phyloP scores from a whole-genome alignment of 2,113 vertebrate species.

The Mugil cephalus region DNA sequence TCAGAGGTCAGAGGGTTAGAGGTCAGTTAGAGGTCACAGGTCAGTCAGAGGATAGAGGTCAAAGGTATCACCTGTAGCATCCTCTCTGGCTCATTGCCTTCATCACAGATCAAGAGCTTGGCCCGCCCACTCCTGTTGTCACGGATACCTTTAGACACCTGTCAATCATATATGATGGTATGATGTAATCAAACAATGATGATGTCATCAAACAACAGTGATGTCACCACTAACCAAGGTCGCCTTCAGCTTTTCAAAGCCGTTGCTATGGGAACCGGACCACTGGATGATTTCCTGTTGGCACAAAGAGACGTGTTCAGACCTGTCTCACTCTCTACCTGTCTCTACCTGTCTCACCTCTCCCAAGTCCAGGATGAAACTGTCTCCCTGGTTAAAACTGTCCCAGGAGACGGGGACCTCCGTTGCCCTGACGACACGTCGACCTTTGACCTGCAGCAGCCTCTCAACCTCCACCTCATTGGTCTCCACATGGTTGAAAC shows the following conservation, averaged over 20 bases:
- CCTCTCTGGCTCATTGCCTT: constrained; percentile 84
- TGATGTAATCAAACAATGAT: not conserved
- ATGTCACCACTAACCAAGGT: constrained; percentile 61
- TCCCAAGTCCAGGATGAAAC: constrained; percentile 93
- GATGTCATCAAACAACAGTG: not conserved
- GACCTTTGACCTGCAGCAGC: constrained; percentile 91
- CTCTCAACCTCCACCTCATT: constrained; percentile 85
- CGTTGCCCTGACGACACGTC: constrained; percentile 80
- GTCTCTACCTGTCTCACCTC: constrained; percentile 72
- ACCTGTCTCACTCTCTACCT: not conserved
- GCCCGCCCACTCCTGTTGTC: constrained; percentile 89
- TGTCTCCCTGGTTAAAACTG: constrained; percentile 92
- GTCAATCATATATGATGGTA: constrained; percentile 1
- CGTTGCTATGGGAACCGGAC: constrained; percentile 88
- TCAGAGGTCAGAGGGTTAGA: not conserved
- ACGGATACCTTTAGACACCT: constrained; percentile 88
- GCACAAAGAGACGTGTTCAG: not conserved
- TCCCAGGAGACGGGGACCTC: constrained; percentile 91
- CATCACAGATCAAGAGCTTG: constrained; percentile 80
- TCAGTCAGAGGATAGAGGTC: not conserved
- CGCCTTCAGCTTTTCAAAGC: constrained; percentile 88
- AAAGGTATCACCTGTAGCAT: constrained; percentile 84
- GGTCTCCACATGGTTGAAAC: constrained; percentile 88
- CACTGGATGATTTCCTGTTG: constrained; percentile 89
- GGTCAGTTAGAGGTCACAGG: constrained; percentile 44